phyloP scores from a whole-genome alignment of 2,113 vertebrate genomes.

The Orientallactaga bullata region DNA sequence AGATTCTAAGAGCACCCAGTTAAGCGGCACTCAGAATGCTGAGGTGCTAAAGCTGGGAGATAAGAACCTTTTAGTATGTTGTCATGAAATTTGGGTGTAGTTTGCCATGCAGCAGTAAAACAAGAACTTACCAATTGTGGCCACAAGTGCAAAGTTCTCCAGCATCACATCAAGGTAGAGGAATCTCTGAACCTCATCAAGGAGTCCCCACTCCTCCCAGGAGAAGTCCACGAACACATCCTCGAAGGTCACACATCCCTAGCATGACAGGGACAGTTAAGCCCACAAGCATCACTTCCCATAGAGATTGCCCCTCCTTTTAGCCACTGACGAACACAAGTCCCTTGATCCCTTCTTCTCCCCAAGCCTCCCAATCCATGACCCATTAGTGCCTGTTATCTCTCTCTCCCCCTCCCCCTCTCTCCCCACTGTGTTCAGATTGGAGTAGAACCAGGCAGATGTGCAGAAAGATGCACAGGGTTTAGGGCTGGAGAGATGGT shows the following conservation, averaged over 20 bases:
- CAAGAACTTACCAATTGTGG: constrained; percentile 61
- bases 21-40: background rate
- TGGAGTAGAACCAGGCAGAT: background rate
- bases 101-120: background rate
- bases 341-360: too few species aligned
- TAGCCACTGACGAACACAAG: background rate
- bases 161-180: constrained; percentile 68
- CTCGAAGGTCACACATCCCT: constrained; percentile 46
- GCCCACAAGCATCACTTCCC: background rate
- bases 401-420: background rate
- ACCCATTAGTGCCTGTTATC: background rate
- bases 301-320: background rate
- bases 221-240: constrained; percentile 60
- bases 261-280: constrained; percentile 1
- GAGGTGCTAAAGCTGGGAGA: background rate
- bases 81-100: background rate
- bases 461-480: background rate
- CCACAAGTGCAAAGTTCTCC: constrained; percentile 63
- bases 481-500: too few species aligned
- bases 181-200: background rate
- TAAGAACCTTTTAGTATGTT: background rate
- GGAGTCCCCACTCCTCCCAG: constrained; percentile 50
- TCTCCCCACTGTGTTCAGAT: background rate
- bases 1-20: background rate
- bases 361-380: background rate